phyloP scores from a whole-genome alignment of 2,113 vertebrate genomes.

The Mastomys coucha region DNA sequence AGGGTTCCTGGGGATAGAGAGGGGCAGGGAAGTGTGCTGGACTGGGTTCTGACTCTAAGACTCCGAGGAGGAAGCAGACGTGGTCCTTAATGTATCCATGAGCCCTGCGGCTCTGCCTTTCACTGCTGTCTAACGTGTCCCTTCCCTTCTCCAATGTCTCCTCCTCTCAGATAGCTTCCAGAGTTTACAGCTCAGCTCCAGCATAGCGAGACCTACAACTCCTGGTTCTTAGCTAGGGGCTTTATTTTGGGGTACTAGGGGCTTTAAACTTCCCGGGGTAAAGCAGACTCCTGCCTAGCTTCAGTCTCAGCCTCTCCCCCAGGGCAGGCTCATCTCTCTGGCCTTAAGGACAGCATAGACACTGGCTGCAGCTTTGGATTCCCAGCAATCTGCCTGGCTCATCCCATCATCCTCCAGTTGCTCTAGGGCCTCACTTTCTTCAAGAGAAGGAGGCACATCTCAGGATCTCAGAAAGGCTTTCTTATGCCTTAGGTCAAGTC shows the following conservation, averaged over 20 bases:
- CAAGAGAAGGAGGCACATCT: neutral
- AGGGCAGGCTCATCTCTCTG: neutral
- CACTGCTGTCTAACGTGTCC: neutral
- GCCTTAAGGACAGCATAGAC: no score
- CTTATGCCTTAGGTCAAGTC: neutral
- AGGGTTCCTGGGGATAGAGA: neutral
- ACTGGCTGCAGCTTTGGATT: neutral
- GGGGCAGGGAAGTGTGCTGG: neutral
- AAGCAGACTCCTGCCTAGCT: neutral
- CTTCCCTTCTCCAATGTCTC: neutral
- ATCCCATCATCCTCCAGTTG: neutral
- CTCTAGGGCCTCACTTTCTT: neutral
- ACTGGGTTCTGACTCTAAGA: neutral
- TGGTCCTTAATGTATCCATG: neutral
- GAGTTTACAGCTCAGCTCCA: neutral
- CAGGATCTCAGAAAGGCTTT: neutral
- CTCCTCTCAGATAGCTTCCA: constrained; percentile 4
- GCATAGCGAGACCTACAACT: neutral
- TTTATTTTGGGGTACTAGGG: neutral
- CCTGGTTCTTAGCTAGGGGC: neutral
- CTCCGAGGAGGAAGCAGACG: neutral
- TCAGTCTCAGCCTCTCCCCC: neutral
- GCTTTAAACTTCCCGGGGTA: neutral
- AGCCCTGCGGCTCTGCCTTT: neutral
- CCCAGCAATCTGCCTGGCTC: no score